Base-by-base conservation (phyloP, 2,888 invertebrate species). In the Psylliodes chrysocephalus region DNA sequence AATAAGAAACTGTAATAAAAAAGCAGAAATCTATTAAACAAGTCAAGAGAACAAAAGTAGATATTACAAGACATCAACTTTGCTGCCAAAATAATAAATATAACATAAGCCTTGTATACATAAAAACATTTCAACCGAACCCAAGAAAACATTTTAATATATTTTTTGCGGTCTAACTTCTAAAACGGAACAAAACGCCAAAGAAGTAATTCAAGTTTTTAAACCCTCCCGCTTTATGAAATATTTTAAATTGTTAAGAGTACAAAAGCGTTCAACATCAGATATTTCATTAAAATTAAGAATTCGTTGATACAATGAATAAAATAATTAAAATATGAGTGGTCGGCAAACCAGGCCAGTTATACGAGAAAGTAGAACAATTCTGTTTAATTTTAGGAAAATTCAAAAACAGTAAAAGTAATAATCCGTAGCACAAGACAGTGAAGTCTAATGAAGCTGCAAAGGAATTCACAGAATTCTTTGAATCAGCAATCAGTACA, bases 261-360 rank as follows among this genome's bases (percentile, higher is more conserved):
- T 1, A 42, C 42, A 15, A 18, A 42, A 42, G 18, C 15, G 8
- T 42, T 42, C 18, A 42, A 10, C 42, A 42, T 18, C 42, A 10
- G 42, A 42, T 42, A 42, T 42, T 42, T 42, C 17, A 42, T 42
- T 42, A 42, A 42, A 42, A 18, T 42, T 42, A 42, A 42, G 18
- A 18, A 18, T 15, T 42, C 18, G 2, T 10, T 42, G 4, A 17
- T 17, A 7, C 18, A 5, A 42, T 17, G 18, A 42, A 42, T 42
- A 18, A 42, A 42, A 42, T 42, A 42, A 42, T 42, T 42, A 18
- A 42, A 42, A 42, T 42, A 1, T 42, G 18, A 35, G 12, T 35
- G 14, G 2, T 33, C 4, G 1, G 30, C 8, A 8, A 30, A 30
- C 6, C n/a, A n/a, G n/a, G n/a, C n/a, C n/a, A n/a, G n/a, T n/a